A percentile compares a stretch with the other conserved stretches of the same genome.
phyloP scores from a whole-genome alignment of 2,888 invertebrate species.

The Neocrepidodera transversa region DNA sequence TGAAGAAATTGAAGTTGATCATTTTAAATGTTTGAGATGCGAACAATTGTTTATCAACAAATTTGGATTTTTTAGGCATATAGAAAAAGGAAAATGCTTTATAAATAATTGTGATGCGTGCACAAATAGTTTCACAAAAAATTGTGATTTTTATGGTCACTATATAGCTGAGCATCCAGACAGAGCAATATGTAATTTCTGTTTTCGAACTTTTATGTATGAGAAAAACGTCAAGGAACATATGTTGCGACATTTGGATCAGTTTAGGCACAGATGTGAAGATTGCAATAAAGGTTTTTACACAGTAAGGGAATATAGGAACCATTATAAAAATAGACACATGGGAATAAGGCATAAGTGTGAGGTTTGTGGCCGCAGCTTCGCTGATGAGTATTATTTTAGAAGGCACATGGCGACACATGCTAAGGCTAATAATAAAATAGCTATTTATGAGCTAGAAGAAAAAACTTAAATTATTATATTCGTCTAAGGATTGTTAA shows the following conservation, averaged over 20 bases:
- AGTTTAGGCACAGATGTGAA: conserved; percentile 58
- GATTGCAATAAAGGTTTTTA: conserved; percentile 60
- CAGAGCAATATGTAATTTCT: conserved; percentile 58
- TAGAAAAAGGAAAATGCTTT: conserved; percentile 59
- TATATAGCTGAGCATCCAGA: conserved; percentile 55
- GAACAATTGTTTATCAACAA: conserved; percentile 59
- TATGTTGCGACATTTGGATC: conserved; percentile 58
- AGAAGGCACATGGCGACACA: conserved; percentile 58
- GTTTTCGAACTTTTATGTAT: conserved; percentile 59
- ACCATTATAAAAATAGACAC: conserved; percentile 59
- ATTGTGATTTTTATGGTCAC: conserved; percentile 57
- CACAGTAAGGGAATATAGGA: conserved; percentile 58
- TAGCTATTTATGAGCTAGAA: conserved; percentile 13
- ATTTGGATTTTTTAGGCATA: conserved; percentile 57
- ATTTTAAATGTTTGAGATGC: conserved; percentile 57
- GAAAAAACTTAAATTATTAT: not conserved
- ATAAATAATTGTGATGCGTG: conserved; percentile 59
- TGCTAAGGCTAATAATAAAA: conserved; percentile 45
- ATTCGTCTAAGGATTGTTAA: too few species aligned
- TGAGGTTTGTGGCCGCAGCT: conserved; percentile 56
- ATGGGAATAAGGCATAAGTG: conserved; percentile 60
- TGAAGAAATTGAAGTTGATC: conserved; percentile 54
- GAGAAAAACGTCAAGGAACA: conserved; percentile 60
- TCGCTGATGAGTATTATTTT: conserved; percentile 59
- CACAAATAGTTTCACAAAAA: conserved; percentile 52